Evolutionary conservation across 1,140 invertebrate species (phyloP).

Genomic region (Platyscapa corneri): DNA sequence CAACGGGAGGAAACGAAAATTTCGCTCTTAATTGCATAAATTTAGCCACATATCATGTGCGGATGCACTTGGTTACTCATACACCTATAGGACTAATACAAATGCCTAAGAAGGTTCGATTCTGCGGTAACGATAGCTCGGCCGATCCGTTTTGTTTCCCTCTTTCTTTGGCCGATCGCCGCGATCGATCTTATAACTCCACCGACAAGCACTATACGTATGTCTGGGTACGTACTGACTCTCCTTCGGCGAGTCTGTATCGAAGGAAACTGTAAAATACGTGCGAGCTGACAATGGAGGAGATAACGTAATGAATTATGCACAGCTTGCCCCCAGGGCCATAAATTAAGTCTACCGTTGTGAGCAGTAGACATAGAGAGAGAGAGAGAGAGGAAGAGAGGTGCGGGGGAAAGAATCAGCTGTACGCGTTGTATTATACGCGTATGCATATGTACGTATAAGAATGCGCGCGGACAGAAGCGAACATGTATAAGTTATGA

Average conservation of each 20-base stretch:
- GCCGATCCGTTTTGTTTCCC: conserved; percentile 45
- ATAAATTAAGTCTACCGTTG: conserved; percentile 50
- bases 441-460: neutral
- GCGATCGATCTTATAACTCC: conserved; percentile 38
- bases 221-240: conserved; percentile 54
- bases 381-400: neutral
- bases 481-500: conserved; percentile 11
- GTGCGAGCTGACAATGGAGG: conserved; percentile 54
- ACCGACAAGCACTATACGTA: conserved; percentile 1
- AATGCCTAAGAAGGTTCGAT: conserved; percentile 11
- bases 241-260: conserved; percentile 49
- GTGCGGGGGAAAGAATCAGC: neutral
- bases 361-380: neutral
- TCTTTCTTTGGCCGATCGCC: conserved; percentile 36
- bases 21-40: neutral
- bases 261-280: conserved; percentile 52
- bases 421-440: neutral
- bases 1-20: neutral
- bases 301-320: conserved; percentile 53
- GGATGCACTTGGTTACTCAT: neutral
- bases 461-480: neutral
- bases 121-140: conserved; percentile 28
- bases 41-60: neutral
- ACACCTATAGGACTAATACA: neutral
- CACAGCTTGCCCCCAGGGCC: conserved; percentile 16